These are phyloP conservation scores for Lasioglossum marginatum DNA, from an alignment of 2,888 invertebrate genomes.

Conservation along the genomic window DNA sequence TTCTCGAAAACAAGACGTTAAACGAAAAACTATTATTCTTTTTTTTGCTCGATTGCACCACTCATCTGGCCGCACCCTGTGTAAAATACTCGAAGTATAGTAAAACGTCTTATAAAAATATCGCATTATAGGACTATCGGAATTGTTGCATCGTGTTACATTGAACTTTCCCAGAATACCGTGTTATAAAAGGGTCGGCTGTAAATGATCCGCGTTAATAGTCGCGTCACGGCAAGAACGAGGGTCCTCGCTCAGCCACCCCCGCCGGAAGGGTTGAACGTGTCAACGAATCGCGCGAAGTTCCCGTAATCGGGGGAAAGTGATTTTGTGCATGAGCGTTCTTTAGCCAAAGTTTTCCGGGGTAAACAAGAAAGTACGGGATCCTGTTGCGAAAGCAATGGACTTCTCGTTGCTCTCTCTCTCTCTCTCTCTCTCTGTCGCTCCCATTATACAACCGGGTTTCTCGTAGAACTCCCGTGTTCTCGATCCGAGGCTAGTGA, in stretches of 20 bases:
- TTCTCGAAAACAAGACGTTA: no score
- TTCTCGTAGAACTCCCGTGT: not conserved
- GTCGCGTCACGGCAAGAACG: slow-evolving; percentile 47
- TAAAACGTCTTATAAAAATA: not conserved
- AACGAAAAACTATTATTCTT: no score
- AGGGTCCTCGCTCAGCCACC: not conserved
- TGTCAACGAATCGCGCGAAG: slow-evolving; percentile 43
- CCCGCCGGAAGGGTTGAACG: slow-evolving; percentile 13
- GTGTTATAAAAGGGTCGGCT: slow-evolving; percentile 19
- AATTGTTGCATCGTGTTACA: not conserved
- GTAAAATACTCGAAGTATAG: not conserved
- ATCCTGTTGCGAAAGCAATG: slow-evolving; percentile 51
- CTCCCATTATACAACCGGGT: not conserved
- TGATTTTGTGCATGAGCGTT: slow-evolving; percentile 42
- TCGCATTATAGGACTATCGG: not conserved
- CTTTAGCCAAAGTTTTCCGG: slow-evolving; percentile 42
- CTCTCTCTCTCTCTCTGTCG: not conserved
- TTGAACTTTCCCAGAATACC: not conserved
- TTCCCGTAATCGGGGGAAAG: slow-evolving; percentile 50
- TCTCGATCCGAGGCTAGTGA: not conserved
- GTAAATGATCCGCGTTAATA: slow-evolving; percentile 57
- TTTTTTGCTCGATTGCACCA: no score
- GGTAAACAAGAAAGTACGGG: slow-evolving; percentile 52
- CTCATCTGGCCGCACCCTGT: no score
- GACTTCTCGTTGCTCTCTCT: slow-evolving; percentile 14